Evolutionary conservation across 2,888 invertebrate genomes (phyloP).

Genomic region (Drosophila lacicola): DNA sequence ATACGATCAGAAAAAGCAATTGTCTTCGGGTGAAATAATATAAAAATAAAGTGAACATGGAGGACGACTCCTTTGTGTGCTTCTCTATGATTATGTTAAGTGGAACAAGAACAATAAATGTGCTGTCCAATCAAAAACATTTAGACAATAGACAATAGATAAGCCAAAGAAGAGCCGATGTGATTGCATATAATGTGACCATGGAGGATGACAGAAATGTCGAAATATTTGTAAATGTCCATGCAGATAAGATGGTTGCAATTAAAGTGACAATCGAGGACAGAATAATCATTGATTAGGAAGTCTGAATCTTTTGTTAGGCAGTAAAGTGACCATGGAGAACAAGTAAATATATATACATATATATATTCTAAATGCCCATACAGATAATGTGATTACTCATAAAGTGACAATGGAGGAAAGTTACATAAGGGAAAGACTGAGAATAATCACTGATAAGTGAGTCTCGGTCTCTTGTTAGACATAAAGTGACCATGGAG

Average conservation of each 20-base stretch:
- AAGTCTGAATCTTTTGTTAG: not conserved
- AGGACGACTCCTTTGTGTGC: too few species aligned
- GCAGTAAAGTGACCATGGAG: constrained; percentile 6
- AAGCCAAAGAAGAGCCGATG: not conserved
- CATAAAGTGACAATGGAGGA: constrained; percentile 2
- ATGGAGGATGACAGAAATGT: not conserved
- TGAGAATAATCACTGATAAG: too few species aligned
- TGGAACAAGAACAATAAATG: too few species aligned
- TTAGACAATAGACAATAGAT: not conserved
- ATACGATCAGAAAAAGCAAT: too few species aligned
- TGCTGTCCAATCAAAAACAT: not conserved
- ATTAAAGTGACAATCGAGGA: constrained; percentile 5
- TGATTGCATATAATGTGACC: not conserved
- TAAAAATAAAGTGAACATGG: too few species aligned
- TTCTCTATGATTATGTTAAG: too few species aligned
- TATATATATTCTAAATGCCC: too few species aligned
- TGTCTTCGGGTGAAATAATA: too few species aligned
- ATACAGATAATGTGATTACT: not conserved
- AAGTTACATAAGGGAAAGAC: not conserved
- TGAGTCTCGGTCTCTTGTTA: too few species aligned
- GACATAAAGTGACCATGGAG: too few species aligned
- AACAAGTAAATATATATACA: not conserved
- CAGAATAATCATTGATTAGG: not conserved
- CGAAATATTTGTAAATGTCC: too few species aligned
- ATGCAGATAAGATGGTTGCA: not conserved